Evolutionary conservation across 2,888 invertebrate species (phyloP).

Genomic region (Thumatha senex): DNA sequence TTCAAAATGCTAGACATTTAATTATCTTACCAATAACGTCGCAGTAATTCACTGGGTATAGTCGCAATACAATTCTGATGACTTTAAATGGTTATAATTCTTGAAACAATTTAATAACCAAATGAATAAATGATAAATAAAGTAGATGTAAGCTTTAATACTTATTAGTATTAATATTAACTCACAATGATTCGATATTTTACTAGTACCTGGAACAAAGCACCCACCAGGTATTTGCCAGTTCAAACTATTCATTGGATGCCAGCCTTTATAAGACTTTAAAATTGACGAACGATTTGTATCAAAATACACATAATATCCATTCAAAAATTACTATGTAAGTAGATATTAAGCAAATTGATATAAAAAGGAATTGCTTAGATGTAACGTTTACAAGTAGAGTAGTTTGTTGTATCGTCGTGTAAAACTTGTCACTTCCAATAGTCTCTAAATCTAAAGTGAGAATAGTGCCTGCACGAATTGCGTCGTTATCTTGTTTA

Average conservation of each 20-base stretch:
- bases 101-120: too few species aligned
- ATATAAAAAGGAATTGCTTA: conserved; percentile 27
- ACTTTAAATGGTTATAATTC: too few species aligned
- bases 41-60: too few species aligned
- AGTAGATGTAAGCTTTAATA: too few species aligned
- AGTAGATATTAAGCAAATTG: neutral
- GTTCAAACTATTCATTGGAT: neutral
- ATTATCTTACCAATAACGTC: too few species aligned
- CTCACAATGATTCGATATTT: too few species aligned
- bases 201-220: too few species aligned
- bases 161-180: too few species aligned
- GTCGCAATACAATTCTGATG: too few species aligned
- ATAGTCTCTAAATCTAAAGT: conserved; percentile 43
- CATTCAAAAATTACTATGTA: neutral
- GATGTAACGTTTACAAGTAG: conserved; percentile 9
- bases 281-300: neutral
- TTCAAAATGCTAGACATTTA: too few species aligned
- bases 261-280: conserved; percentile 1
- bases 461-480: conserved; percentile 59
- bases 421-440: conserved; percentile 21
- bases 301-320: neutral
- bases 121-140: too few species aligned
- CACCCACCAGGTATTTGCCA: too few species aligned
- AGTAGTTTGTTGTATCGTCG: conserved; percentile 2
- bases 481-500: conserved; percentile 26